Conservation (phyloP, 2,113 vertebrate species). For the Solenodon paradoxus region DNA sequence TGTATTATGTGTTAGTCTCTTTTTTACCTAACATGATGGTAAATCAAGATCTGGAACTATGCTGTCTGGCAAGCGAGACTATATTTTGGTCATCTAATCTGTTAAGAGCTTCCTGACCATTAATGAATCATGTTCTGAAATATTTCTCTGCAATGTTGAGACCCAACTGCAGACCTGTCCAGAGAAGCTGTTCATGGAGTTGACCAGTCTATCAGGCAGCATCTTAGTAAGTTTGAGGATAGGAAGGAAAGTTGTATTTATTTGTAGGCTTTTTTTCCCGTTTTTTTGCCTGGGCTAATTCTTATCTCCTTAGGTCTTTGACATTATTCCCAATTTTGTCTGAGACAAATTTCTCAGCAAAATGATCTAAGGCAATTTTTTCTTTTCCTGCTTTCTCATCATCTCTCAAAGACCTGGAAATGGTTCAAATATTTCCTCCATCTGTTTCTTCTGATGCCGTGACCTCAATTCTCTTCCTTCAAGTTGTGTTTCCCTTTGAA, state of each 20-base stretch:
- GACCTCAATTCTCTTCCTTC: neutral
- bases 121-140: neutral
- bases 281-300: neutral
- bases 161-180: neutral
- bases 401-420: slow-evolving; percentile 29
- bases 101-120: neutral
- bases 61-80: neutral
- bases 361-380: neutral
- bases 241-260: neutral
- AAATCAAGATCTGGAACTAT: neutral
- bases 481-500: neutral
- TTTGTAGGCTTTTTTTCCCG: neutral
- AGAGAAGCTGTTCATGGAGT: neutral
- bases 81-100: neutral
- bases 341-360: slow-evolving; percentile 23
- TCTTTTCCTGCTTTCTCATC: neutral
- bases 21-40: neutral
- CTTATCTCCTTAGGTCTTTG: neutral
- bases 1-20: neutral
- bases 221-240: neutral
- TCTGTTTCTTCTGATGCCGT: slow-evolving; percentile 36
- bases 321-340: neutral
- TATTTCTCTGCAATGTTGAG: neutral
- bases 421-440: slow-evolving; percentile 36
- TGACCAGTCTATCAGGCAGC: neutral